phyloP scores from a whole-genome alignment of 2,113 vertebrate species.

The Sylvietta virens region DNA sequence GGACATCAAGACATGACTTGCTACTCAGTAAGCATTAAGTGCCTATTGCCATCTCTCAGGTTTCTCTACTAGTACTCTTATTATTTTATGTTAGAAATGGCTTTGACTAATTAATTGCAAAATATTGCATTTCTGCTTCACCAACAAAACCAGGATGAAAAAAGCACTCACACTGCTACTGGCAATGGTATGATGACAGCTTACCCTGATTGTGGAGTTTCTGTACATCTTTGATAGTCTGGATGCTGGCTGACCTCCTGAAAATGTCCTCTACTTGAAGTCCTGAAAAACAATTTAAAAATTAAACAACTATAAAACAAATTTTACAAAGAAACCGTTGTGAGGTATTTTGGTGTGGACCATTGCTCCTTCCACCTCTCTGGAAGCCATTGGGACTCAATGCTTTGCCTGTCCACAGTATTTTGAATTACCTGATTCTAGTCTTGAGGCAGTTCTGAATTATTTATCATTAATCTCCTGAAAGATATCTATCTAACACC shows the following conservation, averaged over 20 bases:
- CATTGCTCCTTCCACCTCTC: background rate
- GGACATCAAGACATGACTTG: background rate
- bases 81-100: background rate
- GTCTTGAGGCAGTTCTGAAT: background rate
- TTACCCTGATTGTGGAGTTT: slow-evolving; percentile 83
- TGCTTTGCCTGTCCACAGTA: background rate
- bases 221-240: slow-evolving; percentile 81
- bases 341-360: background rate
- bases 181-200: background rate
- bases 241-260: slow-evolving; percentile 79
- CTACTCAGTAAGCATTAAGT: background rate
- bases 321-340: background rate
- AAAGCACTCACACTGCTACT: background rate
- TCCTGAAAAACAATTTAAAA: slow-evolving; percentile 60
- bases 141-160: background rate
- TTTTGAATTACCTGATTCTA: background rate
- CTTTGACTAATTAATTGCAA: background rate
- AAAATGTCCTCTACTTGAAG: slow-evolving; percentile 83
- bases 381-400: background rate
- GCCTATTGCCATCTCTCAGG: background rate
- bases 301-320: background rate
- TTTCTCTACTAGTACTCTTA: background rate
- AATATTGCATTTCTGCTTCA: background rate
- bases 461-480: background rate
- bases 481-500: background rate